A percentile compares a stretch with the other conserved stretches of the same genome.
phyloP scores from a whole-genome alignment of 1,140 invertebrate species.

The Bilobella aurantiaca region DNA sequence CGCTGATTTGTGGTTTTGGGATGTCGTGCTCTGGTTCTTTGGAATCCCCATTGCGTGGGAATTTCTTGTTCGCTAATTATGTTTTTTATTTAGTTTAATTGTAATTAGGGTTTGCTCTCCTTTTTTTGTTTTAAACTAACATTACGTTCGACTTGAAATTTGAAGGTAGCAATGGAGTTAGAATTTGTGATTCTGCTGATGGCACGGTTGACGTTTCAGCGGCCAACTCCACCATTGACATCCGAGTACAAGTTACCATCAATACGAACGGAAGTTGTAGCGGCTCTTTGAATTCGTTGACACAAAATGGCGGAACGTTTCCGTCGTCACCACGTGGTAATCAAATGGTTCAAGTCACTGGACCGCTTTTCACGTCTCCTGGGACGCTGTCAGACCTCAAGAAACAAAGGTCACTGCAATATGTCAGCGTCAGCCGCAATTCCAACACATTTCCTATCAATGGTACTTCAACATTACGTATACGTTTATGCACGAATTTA shows the following conservation, averaged over 20 bases:
- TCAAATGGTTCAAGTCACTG: background rate
- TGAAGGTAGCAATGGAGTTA: slow-evolving; percentile 3
- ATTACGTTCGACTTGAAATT: background rate
- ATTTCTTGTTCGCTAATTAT: too few species aligned
- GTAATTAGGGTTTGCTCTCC: background rate
- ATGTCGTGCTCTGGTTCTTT: too few species aligned
- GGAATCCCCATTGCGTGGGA: too few species aligned
- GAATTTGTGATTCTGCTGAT: slow-evolving; percentile 15
- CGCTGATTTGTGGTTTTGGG: background rate
- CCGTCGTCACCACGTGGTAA: background rate
- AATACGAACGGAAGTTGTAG: slow-evolving; percentile 32
- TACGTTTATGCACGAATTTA: background rate
- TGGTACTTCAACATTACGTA: slow-evolving; percentile 16
- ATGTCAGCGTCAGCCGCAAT: slow-evolving; percentile 21
- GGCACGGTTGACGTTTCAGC: slow-evolving; percentile 25
- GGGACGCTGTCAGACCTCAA: slow-evolving; percentile 43
- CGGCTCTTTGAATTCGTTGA: background rate
- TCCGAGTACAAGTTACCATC: slow-evolving; percentile 38
- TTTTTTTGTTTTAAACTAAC: background rate
- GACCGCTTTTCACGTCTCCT: slow-evolving; percentile 29
- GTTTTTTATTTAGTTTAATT: background rate
- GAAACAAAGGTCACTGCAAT: slow-evolving; percentile 40
- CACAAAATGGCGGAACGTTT: background rate
- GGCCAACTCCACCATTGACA: slow-evolving; percentile 37
- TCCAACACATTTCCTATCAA: slow-evolving; percentile 15